phyloP scores from a whole-genome alignment of 2,797 vertebrate genomes.

The Esox lucius region DNA sequence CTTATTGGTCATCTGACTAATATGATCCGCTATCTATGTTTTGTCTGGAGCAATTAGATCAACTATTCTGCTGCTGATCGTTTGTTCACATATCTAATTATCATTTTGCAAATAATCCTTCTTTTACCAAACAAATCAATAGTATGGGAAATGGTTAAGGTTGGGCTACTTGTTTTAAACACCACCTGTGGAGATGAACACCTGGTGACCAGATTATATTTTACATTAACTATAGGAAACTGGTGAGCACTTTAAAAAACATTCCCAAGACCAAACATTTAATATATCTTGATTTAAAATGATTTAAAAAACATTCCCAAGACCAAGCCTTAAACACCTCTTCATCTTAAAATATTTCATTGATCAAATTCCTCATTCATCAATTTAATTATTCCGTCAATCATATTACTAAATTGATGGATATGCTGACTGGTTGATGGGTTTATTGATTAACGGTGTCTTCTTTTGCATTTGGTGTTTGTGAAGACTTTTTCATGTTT shows the following conservation, averaged over 20 bases:
- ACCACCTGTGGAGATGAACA: slow-evolving; percentile 19
- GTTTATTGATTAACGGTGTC: slow-evolving; percentile 29
- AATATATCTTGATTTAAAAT: slow-evolving; percentile 40
- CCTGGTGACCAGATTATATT: slow-evolving; percentile 53
- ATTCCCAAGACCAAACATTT: slow-evolving; percentile 28
- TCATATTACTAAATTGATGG: slow-evolving; percentile 17
- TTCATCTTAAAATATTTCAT: too few species aligned
- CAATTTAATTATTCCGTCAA: too few species aligned
- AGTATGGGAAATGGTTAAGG: not conserved
- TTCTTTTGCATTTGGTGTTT: not conserved
- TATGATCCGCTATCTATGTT: too few species aligned
- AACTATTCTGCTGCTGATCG: not conserved
- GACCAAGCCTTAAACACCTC: too few species aligned
- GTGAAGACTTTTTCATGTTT: too few species aligned
- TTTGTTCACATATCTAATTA: too few species aligned
- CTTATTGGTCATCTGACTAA: too few species aligned
- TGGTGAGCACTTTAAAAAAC: slow-evolving; percentile 41
- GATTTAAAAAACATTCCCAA: too few species aligned
- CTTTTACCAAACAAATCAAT: not conserved
- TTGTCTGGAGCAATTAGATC: not conserved
- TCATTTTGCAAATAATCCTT: too few species aligned
- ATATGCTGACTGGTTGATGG: slow-evolving; percentile 10
- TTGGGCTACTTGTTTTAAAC: not conserved
- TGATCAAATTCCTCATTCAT: too few species aligned
- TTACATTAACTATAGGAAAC: slow-evolving; percentile 19